Percentiles rank a stretch among this genome's conserved stretches.
Evolutionary conservation across 53 echinoderm and acorn worm species (phyloP).

Genomic region (Stichopus horrens): DNA sequence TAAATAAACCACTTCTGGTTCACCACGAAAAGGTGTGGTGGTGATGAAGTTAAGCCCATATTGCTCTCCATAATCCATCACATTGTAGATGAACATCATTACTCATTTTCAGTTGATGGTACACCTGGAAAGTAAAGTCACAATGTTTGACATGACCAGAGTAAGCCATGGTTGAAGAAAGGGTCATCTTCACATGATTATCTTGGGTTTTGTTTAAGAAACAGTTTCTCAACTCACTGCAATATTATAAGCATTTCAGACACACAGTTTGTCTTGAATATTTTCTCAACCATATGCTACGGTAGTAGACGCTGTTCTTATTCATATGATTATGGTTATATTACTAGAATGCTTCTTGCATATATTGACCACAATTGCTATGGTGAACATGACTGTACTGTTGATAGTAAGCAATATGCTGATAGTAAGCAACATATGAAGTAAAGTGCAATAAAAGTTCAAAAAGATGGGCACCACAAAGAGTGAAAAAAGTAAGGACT

Average conservation of each 20-base stretch:
- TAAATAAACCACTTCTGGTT: constrained; percentile 40
- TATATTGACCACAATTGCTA: too few relatives aligned
- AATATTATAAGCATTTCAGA: background rate
- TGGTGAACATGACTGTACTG: too few relatives aligned
- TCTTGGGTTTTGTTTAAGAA: background rate
- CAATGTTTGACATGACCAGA: background rate
- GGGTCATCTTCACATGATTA: background rate
- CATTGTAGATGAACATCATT: constrained; percentile 34
- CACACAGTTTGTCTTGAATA: too few relatives aligned
- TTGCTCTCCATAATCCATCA: constrained; percentile 42
- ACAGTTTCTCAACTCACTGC: background rate
- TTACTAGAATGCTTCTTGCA: too few relatives aligned
- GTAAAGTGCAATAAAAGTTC: too few relatives aligned
- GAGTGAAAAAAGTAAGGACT: too few relatives aligned
- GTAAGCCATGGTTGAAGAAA: background rate
- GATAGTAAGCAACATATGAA: too few relatives aligned
- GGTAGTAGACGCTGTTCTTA: too few relatives aligned
- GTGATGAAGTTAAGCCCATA: background rate
- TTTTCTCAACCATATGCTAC: too few relatives aligned
- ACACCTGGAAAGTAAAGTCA: constrained; percentile 26
- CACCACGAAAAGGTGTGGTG: background rate
- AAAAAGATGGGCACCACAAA: too few relatives aligned
- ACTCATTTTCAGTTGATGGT: constrained; percentile 10
- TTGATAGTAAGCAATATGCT: too few relatives aligned
- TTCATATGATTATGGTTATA: too few relatives aligned